phyloP scores from a whole-genome alignment of 2,797 vertebrate genomes.

The Pygocentrus nattereri region DNA sequence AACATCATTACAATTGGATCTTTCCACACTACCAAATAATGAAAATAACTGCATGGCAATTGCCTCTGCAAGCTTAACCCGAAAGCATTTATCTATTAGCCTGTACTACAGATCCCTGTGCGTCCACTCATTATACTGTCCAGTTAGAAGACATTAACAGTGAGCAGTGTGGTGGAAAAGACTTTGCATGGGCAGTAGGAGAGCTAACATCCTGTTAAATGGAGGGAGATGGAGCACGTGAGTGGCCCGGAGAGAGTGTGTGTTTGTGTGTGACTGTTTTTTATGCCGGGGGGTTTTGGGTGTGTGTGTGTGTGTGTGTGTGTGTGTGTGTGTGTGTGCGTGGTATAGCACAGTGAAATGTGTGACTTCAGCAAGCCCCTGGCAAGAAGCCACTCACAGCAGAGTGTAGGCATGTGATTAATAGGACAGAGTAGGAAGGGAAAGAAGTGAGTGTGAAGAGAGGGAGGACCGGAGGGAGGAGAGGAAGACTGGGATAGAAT shows the following conservation, averaged over 20 bases:
- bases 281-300: conserved; percentile 58
- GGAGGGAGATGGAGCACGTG: conserved; percentile 25
- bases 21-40: not conserved
- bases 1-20: not conserved
- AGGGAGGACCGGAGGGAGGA: conserved; percentile 58
- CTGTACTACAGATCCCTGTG: not conserved
- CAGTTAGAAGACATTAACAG: not conserved
- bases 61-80: not conserved
- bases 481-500: conserved; percentile 6
- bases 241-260: conserved; percentile 33
- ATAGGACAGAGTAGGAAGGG: conserved; percentile 33
- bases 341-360: conserved; percentile 37
- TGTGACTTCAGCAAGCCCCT: conserved; percentile 17
- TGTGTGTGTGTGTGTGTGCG: conserved; percentile 32
- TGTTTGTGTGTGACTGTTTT: conserved; percentile 47
- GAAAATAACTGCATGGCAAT: not conserved
- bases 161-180: not conserved
- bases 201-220: conserved; percentile 11
- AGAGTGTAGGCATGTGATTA: conserved; percentile 60
- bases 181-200: conserved; percentile 3
- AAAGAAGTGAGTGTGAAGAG: conserved; percentile 42
- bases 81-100: not conserved
- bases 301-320: conserved; percentile 28
- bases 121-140: not conserved
- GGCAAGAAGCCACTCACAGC: conserved; percentile 49